phyloP scores from a whole-genome alignment of 2,797 vertebrate species.

The Ptychadena robeensis region DNA sequence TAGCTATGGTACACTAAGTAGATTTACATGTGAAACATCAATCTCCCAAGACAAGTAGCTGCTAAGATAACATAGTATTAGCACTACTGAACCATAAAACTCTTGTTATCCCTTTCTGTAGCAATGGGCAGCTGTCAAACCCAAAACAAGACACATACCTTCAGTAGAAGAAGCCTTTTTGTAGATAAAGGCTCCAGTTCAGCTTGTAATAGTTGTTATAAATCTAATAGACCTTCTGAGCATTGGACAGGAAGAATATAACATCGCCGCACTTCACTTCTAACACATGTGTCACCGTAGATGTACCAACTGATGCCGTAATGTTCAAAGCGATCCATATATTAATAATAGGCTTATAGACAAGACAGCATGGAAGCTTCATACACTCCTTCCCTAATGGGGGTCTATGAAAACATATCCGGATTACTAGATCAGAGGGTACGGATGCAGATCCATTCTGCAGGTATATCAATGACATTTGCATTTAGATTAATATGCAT shows the following conservation, averaged over 20 bases:
- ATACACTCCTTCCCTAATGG: conserved; percentile 23
- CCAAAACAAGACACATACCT: conserved; percentile 37
- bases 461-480: conserved; percentile 14
- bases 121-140: conserved; percentile 50
- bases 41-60: conserved; percentile 48
- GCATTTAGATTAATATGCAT: not conserved
- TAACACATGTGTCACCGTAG: conserved; percentile 1
- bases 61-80: conserved; percentile 55
- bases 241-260: conserved; percentile 31
- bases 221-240: conserved; percentile 28
- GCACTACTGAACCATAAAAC: conserved; percentile 45
- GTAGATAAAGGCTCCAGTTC: conserved; percentile 42
- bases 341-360: conserved; percentile 22
- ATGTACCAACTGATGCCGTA: conserved; percentile 15
- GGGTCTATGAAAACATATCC: not conserved
- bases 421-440: conserved; percentile 19
- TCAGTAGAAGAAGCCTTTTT: conserved; percentile 12
- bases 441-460: not conserved
- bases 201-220: conserved; percentile 46
- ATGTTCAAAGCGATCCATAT: conserved; percentile 17
- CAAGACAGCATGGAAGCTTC: not conserved
- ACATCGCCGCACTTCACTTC: not conserved
- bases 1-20: conserved; percentile 43
- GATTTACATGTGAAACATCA: conserved; percentile 57
- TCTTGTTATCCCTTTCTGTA: conserved; percentile 30